phyloP scores from a whole-genome alignment of 2,888 invertebrate genomes.

The Nemurella pictetii region DNA sequence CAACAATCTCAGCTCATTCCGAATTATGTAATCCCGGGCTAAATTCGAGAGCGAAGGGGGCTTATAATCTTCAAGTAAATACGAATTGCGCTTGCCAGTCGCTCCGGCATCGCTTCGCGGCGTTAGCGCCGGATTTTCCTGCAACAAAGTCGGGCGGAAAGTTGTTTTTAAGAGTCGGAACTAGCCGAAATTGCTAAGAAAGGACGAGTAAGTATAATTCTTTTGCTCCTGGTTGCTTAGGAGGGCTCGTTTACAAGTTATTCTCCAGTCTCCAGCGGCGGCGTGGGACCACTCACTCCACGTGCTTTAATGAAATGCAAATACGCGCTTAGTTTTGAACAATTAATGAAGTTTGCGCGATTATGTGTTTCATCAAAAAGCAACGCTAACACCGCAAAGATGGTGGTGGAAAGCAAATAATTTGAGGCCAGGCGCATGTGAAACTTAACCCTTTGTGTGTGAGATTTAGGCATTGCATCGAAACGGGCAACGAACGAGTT shows the following conservation, averaged over 20 bases:
- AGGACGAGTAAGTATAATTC: neutral
- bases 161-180: neutral
- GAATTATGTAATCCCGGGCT: neutral
- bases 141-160: neutral
- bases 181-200: neutral
- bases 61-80: neutral
- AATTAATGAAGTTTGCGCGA: conserved; percentile 31
- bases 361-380: conserved; percentile 29
- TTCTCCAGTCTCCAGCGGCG: neutral
- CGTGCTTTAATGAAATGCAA: conserved; percentile 27
- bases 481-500: too few relatives aligned
- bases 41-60: neutral
- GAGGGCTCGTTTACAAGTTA: neutral
- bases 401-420: conserved; percentile 25
- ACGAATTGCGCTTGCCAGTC: neutral
- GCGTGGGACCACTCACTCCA: neutral
- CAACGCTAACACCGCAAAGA: conserved; percentile 6
- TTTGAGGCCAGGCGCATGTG: conserved; percentile 13
- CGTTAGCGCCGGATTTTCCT: neutral
- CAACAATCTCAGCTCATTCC: conserved; percentile 12
- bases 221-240: neutral
- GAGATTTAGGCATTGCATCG: neutral
- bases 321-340: conserved; percentile 22
- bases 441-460: conserved; percentile 15
- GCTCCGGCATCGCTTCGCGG: neutral